phyloP scores from a whole-genome alignment of 2,888 invertebrate genomes.

The Cryptus armator region DNA sequence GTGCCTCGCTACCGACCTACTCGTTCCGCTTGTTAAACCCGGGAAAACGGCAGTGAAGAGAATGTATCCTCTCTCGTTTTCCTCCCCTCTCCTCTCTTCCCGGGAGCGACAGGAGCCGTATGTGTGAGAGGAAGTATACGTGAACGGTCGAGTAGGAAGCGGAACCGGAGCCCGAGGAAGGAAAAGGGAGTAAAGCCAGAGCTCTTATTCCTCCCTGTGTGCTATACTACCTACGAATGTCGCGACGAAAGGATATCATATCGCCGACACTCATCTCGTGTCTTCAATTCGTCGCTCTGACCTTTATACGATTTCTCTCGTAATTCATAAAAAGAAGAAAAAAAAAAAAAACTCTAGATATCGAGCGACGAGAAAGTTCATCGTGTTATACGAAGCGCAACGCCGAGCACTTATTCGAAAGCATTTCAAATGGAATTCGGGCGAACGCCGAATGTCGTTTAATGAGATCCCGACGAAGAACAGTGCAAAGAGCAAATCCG shows the following conservation, averaged over 20 bases:
- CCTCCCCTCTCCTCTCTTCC: background rate
- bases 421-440: background rate
- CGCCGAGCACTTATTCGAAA: background rate
- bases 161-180: background rate
- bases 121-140: background rate
- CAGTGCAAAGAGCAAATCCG: background rate
- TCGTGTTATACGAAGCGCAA: background rate
- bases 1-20: slow-evolving; percentile 40
- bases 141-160: slow-evolving; percentile 35
- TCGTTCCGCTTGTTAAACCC: slow-evolving; percentile 62
- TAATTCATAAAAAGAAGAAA: slow-evolving; percentile 11
- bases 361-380: background rate
- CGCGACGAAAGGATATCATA: background rate
- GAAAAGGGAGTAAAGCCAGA: background rate
- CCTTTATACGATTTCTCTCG: slow-evolving; percentile 16
- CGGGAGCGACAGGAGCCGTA: slow-evolving; percentile 10
- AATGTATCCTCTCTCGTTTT: slow-evolving; percentile 24
- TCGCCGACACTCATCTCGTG: slow-evolving; percentile 9
- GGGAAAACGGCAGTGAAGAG: slow-evolving; percentile 39
- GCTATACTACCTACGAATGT: background rate
- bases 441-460: background rate
- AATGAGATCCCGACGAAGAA: background rate
- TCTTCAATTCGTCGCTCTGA: background rate
- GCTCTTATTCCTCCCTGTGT: too few relatives aligned
- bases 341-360: background rate